Conservation (phyloP, 2,888 invertebrate species). For the Drosophila anomalata region DNA sequence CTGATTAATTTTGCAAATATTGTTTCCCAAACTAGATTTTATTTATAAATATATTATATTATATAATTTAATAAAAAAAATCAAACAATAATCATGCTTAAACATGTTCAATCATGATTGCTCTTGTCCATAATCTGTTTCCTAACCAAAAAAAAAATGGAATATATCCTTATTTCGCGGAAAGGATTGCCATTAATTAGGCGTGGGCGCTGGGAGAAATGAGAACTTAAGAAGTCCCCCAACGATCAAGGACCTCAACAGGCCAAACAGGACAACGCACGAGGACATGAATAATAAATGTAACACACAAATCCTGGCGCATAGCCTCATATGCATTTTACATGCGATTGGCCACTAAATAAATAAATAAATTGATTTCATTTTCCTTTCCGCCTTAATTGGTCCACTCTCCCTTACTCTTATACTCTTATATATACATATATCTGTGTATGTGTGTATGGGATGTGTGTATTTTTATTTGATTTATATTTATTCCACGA, state of each 20-base stretch:
- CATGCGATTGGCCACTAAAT: constrained; percentile 46
- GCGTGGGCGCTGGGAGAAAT: constrained; percentile 9
- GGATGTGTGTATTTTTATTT: constrained; percentile 19
- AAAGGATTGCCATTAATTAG: constrained; percentile 33
- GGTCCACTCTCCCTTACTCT: constrained; percentile 8
- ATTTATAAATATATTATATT: too few species aligned
- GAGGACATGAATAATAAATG: constrained; percentile 38
- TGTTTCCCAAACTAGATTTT: too few species aligned
- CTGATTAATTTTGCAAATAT: too few species aligned
- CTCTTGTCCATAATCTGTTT: too few species aligned
- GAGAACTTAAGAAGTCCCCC: too few species aligned
- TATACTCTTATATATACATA: background rate
- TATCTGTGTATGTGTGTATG: background rate
- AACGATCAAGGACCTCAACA: background rate
- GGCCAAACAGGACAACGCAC: constrained; percentile 3
- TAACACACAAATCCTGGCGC: constrained; percentile 44
- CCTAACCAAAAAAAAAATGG: too few species aligned
- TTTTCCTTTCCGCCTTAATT: constrained; percentile 54
- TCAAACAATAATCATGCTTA: too few species aligned
- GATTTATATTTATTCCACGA: constrained; percentile 57
- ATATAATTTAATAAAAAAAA: too few species aligned
- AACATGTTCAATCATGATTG: too few species aligned
- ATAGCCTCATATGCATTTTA: constrained; percentile 53
- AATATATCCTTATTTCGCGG: constrained; percentile 10
- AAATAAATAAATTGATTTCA: constrained; percentile 61